A percentile compares a stretch with the other conserved stretches of the same genome.
Conservation (phyloP, 1,140 invertebrate genomes). For the Drosophila nasuta region DNA sequence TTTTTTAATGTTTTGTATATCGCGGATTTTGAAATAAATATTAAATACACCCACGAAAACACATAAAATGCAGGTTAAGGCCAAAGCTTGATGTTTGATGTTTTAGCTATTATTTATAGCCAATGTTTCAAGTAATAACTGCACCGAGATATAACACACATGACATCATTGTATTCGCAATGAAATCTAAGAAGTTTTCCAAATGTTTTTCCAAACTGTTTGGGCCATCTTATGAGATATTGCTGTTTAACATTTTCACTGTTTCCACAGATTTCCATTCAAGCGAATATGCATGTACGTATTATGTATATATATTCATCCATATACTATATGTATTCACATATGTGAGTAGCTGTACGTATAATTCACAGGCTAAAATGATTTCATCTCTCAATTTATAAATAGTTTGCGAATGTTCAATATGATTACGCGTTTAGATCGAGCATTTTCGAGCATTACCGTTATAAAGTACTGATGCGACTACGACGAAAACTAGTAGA, state of each 20-base stretch:
- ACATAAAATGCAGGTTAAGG: not conserved
- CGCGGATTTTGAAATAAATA: not conserved
- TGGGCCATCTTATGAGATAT: conserved; percentile 1
- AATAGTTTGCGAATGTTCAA: conserved; percentile 56
- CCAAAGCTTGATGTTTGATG: not conserved
- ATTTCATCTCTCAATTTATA: conserved; percentile 77
- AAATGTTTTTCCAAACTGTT: conserved; percentile 5
- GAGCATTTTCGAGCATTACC: conserved; percentile 32
- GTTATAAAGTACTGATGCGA: conserved; percentile 42
- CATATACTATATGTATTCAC: not conserved
- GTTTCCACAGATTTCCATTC: conserved; percentile 12
- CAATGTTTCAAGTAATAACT: conserved; percentile 6
- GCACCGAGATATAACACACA: not conserved
- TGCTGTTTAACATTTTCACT: conserved; percentile 2
- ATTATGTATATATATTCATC: conserved; percentile 2
- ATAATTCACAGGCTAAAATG: conserved; percentile 59
- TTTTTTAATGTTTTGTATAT: not conserved
- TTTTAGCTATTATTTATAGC: conserved; percentile 6
- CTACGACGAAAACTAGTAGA: conserved; percentile 46
- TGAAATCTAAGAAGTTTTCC: not conserved
- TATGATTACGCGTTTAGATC: conserved; percentile 8
- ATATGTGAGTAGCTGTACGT: conserved; percentile 10
- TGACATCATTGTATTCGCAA: not conserved
- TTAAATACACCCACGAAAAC: not conserved
- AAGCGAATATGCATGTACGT: not conserved